phyloP scores from a whole-genome alignment of 2,113 vertebrate genomes.

The Pachypanchax playfairii region DNA sequence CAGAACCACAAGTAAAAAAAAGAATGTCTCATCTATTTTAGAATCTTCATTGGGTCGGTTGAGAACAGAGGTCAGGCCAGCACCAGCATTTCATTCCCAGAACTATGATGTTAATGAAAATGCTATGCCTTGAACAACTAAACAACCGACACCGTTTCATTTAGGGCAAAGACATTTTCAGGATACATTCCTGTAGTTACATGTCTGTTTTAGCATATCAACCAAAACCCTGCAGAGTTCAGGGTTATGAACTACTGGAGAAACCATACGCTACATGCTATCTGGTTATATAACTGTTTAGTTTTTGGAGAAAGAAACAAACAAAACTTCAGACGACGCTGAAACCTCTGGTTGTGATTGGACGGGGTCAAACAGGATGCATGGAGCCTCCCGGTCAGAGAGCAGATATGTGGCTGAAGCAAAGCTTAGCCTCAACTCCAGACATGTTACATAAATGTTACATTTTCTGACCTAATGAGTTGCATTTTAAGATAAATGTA shows the following conservation, averaged over 20 bases:
- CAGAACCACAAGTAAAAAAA: neutral
- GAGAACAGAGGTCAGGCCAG: constrained; percentile 10
- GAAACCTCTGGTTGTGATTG: constrained; percentile 12
- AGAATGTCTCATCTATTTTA: neutral
- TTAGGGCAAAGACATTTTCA: too few relatives aligned
- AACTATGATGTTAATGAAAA: neutral
- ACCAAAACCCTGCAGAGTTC: neutral
- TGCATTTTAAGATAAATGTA: neutral
- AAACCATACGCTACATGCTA: too few relatives aligned
- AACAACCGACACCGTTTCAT: too few relatives aligned
- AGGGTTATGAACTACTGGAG: neutral
- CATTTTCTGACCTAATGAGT: neutral
- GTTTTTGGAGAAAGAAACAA: constrained; percentile 4
- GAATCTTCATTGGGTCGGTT: constrained; percentile 1
- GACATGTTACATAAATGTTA: neutral
- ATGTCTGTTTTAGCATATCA: too few relatives aligned
- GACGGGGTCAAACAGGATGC: constrained; percentile 37
- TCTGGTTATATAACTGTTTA: neutral
- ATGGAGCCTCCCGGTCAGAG: constrained; percentile 16
- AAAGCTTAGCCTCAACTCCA: neutral
- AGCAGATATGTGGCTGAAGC: constrained; percentile 2
- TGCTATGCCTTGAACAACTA: too few relatives aligned
- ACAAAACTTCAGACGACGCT: constrained; percentile 9
- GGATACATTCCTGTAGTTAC: neutral
- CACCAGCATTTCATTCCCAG: constrained; percentile 1